Percentiles rank a stretch among this genome's conserved stretches.
These are phyloP conservation scores for Catharus ustulatus DNA, from an alignment of 2,797 vertebrate species.

Conservation along the genomic window DNA sequence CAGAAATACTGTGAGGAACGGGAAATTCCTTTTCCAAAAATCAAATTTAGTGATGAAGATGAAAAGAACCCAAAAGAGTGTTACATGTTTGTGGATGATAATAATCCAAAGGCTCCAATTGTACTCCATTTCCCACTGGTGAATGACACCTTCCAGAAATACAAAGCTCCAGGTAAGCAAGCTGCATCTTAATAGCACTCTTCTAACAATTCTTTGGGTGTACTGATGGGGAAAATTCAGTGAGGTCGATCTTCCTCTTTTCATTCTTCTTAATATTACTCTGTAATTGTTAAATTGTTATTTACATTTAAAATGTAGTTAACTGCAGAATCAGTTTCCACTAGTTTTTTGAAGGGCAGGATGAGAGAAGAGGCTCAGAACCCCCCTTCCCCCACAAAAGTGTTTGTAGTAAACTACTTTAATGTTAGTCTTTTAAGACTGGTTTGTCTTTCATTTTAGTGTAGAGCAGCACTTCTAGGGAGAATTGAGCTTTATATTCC, in stretches of 20 bases:
- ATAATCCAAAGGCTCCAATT: constrained; percentile 73
- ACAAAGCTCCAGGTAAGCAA: constrained; percentile 75
- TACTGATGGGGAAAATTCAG: background rate
- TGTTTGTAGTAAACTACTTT: background rate
- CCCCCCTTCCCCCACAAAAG: background rate
- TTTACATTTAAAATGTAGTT: background rate
- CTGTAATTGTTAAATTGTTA: background rate
- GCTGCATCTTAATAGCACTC: background rate
- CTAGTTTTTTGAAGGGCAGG: background rate
- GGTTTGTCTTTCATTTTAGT: background rate
- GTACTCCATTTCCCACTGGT: constrained; percentile 81
- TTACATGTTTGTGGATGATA: constrained; percentile 73
- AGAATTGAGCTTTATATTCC: background rate
- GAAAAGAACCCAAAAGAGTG: constrained; percentile 75
- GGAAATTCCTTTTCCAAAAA: constrained; percentile 78
- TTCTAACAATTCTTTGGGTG: background rate
- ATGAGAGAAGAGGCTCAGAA: background rate
- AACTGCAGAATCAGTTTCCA: background rate
- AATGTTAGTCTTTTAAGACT: background rate
- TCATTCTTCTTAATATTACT: background rate
- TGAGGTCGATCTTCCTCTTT: background rate
- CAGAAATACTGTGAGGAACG: constrained; percentile 75
- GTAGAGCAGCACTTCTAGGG: background rate
- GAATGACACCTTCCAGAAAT: constrained; percentile 76
- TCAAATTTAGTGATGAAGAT: constrained; percentile 65